Percentiles rank a stretch among this genome's conserved stretches.
These are phyloP conservation scores for Autographa pulchrina DNA, from an alignment of 2,888 invertebrate species.

Conservation along the genomic window DNA sequence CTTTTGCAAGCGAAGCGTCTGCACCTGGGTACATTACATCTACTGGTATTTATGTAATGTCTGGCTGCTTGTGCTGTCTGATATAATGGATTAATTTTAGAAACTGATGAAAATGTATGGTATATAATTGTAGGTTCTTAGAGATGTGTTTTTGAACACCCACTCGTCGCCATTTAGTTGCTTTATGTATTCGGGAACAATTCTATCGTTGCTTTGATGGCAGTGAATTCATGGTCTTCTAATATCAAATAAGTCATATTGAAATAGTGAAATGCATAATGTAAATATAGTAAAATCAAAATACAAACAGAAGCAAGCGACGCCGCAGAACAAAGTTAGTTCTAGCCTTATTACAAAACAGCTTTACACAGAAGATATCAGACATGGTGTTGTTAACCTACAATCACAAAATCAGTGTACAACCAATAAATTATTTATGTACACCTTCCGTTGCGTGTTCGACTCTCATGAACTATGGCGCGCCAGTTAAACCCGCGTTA, in stretches of 20 bases:
- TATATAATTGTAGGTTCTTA: neutral
- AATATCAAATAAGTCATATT: no score
- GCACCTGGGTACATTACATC: neutral
- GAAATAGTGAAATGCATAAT: no score
- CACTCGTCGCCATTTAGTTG: no score
- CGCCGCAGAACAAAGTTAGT: neutral
- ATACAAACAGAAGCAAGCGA: neutral
- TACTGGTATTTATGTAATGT: neutral
- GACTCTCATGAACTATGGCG: slow-evolving; percentile 45
- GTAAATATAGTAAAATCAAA: no score
- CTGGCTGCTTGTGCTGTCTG: neutral
- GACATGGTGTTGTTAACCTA: slow-evolving; percentile 5
- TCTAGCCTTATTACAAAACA: neutral
- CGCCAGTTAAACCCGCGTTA: slow-evolving; percentile 39
- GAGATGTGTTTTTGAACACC: neutral
- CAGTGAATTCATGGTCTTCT: no score
- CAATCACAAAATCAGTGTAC: slow-evolving; percentile 35
- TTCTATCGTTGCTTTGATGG: no score
- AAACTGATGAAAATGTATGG: neutral
- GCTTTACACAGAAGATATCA: neutral
- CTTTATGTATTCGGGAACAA: no score
- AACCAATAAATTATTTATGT: slow-evolving; percentile 52
- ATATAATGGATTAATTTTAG: neutral
- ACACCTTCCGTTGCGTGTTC: slow-evolving; percentile 46
- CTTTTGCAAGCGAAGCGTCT: slow-evolving; percentile 2